Evolutionary conservation across 2,888 invertebrate genomes (phyloP).

Genomic region (Apeira syringaria): DNA sequence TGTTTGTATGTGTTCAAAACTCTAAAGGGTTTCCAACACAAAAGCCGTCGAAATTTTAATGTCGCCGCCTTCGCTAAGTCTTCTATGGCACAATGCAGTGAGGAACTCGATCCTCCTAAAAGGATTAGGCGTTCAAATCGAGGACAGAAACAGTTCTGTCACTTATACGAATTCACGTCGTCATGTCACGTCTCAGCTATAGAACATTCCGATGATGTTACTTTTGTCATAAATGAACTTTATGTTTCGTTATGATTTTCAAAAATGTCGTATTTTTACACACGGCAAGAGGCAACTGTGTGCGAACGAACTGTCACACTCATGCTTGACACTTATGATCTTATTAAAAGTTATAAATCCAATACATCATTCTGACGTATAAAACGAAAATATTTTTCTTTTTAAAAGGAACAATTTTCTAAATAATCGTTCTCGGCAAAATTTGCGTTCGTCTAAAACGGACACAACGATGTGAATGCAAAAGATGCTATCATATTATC

Average conservation of each 20-base stretch:
- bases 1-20: constrained; percentile 31
- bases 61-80: constrained; percentile 43
- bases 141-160: constrained; percentile 50
- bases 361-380: too few species aligned
- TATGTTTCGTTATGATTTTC: too few species aligned
- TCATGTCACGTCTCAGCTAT: constrained; percentile 58
- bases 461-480: too few species aligned
- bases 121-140: constrained; percentile 56
- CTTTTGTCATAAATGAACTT: too few species aligned
- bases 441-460: too few species aligned
- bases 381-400: too few species aligned
- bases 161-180: constrained; percentile 65
- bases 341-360: constrained; percentile 8
- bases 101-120: constrained; percentile 40
- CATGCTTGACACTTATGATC: constrained; percentile 4
- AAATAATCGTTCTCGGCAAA: too few species aligned
- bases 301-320: too few species aligned
- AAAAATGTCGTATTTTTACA: too few species aligned
- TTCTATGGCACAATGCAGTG: constrained; percentile 45
- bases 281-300: too few species aligned
- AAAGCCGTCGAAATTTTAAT: constrained; percentile 43
- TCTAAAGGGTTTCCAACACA: constrained; percentile 36
- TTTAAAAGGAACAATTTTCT: too few species aligned
- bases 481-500: too few species aligned
- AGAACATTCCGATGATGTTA: constrained; percentile 26